Conservation (phyloP, 1,140 invertebrate species). For the Drosophila tsacasi region DNA sequence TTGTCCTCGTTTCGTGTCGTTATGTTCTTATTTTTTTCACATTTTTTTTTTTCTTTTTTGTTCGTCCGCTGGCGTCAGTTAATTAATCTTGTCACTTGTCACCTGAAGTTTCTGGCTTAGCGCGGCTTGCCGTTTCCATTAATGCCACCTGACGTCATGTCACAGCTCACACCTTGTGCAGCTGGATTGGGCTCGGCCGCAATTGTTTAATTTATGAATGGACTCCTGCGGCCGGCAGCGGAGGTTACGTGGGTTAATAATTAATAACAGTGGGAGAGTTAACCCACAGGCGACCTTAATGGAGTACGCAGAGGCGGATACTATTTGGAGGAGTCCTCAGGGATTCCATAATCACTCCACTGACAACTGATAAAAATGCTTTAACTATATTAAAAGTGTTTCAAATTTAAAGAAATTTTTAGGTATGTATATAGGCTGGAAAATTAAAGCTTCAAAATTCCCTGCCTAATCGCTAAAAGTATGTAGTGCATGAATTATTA, state of each 20-base stretch:
- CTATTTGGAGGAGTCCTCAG: not conserved
- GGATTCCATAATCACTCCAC: not conserved
- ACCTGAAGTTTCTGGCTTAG: constrained; percentile 61
- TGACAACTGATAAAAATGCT: not conserved
- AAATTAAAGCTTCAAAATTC: no score
- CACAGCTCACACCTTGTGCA: constrained; percentile 44
- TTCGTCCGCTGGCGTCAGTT: constrained; percentile 53
- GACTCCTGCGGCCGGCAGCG: not conserved
- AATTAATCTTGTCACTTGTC: constrained; percentile 77
- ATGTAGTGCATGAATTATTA: no score
- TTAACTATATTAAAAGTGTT: not conserved
- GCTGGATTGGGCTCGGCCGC: constrained; percentile 23
- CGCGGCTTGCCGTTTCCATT: constrained; percentile 47
- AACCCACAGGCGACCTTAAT: constrained; percentile 29
- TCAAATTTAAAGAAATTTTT: not conserved
- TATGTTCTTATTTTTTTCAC: not conserved
- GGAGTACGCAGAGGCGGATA: no score
- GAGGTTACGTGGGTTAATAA: constrained; percentile 36
- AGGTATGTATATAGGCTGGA: no score
- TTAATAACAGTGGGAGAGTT: constrained; percentile 36
- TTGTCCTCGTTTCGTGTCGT: constrained; percentile 24
- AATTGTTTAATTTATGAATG: constrained; percentile 49
- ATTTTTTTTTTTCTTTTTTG: constrained; percentile 14
- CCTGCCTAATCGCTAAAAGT: no score
- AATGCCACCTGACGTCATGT: constrained; percentile 71